These are phyloP conservation scores for Catharus fuscescens DNA, from an alignment of 2,113 vertebrate species.

Conservation along the genomic window DNA sequence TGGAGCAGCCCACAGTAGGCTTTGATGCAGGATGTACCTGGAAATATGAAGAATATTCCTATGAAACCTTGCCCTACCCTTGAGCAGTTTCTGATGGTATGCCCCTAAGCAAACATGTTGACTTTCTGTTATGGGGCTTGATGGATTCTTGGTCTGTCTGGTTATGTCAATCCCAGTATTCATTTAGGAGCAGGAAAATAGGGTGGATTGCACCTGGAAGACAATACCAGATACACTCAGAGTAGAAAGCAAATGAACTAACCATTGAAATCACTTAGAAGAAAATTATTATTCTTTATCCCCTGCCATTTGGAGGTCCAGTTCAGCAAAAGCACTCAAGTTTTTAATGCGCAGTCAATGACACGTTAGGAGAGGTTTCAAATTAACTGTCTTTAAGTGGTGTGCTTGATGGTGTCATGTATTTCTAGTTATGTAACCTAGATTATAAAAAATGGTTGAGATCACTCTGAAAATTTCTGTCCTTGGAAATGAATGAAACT, in stretches of 20 bases:
- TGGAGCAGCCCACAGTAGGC: neutral
- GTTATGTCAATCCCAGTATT: neutral
- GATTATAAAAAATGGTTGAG: neutral
- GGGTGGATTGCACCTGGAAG: neutral
- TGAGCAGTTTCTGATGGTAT: neutral
- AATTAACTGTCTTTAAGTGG: neutral
- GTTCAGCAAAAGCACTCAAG: neutral
- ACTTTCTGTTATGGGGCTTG: neutral
- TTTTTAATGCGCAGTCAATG: neutral
- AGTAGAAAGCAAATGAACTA: neutral
- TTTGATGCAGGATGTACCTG: neutral
- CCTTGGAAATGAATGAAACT: neutral
- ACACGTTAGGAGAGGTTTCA: neutral
- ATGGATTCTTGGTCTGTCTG: neutral
- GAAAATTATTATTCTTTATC: neutral
- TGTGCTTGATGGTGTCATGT: neutral
- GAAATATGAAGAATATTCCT: neutral
- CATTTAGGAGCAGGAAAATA: neutral
- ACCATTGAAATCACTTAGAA: neutral
- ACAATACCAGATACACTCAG: neutral
- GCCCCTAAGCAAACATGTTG: neutral
- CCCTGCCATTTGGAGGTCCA: neutral
- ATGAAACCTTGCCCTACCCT: neutral
- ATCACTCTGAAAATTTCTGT: neutral
- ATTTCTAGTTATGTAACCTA: neutral